Evolutionary conservation across 2,797 vertebrate species (phyloP).

Genomic region (Xenopus petersii): DNA sequence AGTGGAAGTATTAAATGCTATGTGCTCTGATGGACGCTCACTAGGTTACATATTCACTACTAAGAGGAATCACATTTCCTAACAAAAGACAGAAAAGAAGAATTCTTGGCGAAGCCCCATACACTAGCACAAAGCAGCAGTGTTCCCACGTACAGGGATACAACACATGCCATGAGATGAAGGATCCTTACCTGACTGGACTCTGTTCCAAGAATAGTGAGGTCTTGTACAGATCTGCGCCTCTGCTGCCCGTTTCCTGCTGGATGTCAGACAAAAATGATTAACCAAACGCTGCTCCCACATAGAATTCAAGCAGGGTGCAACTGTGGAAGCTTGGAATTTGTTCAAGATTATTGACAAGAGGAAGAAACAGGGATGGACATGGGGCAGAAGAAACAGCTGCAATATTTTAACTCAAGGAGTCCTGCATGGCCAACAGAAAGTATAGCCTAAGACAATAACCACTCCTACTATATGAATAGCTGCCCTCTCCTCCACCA

Average conservation of each 20-base stretch:
- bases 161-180: no score
- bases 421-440: slow-evolving; percentile 61
- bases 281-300: slow-evolving; percentile 58
- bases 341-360: slow-evolving; percentile 64
- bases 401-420: slow-evolving; percentile 73
- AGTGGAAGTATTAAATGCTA: no score
- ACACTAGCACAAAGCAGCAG: no score
- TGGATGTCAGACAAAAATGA: slow-evolving; percentile 60
- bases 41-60: no score
- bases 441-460: slow-evolving; percentile 62
- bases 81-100: no score
- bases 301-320: slow-evolving; percentile 53
- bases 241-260: slow-evolving; percentile 87
- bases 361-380: slow-evolving; percentile 51
- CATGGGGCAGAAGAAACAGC: slow-evolving; percentile 62
- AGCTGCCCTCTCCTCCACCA: slow-evolving; percentile 66
- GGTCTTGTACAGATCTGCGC: slow-evolving; percentile 94
- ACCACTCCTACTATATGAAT: slow-evolving; percentile 67
- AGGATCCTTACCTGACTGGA: slow-evolving; percentile 82
- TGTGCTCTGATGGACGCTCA: no score
- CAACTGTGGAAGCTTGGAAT: slow-evolving; percentile 63
- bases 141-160: no score
- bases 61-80: no score
- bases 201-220: slow-evolving; percentile 83
- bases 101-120: no score